These are phyloP conservation scores for Eilema caniola DNA, from an alignment of 2,888 invertebrate genomes.

Conservation along the genomic window DNA sequence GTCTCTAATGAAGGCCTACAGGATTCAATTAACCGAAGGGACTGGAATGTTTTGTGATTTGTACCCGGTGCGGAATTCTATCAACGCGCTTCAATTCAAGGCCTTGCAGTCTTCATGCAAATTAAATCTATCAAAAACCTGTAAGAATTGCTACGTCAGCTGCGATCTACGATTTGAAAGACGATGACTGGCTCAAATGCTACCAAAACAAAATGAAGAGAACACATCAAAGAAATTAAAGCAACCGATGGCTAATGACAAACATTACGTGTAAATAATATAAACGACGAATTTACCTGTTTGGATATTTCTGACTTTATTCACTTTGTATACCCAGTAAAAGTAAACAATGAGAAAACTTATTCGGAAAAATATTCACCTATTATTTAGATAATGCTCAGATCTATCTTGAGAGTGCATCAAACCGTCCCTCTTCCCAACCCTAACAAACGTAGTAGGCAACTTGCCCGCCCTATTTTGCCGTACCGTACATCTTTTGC, in stretches of 20 bases:
- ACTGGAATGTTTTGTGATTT: constrained; percentile 84
- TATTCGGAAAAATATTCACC: not conserved
- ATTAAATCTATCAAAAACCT: constrained; percentile 64
- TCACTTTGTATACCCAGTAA: not conserved
- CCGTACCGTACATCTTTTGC: no score
- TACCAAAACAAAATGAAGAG: not conserved
- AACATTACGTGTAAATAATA: not conserved
- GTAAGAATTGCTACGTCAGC: constrained; percentile 45
- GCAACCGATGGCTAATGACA: not conserved
- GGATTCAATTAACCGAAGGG: constrained; percentile 83
- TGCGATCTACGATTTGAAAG: constrained; percentile 20
- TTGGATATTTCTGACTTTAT: not conserved
- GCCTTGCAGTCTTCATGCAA: constrained; percentile 64
- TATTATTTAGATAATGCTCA: not conserved
- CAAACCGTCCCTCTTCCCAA: no score
- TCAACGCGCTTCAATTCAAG: constrained; percentile 72
- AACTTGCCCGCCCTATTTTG: no score
- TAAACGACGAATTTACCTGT: not conserved
- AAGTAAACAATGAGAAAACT: not conserved
- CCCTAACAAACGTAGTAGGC: no score
- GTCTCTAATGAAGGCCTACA: constrained; percentile 82
- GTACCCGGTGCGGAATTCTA: constrained; percentile 76
- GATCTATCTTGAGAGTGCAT: no score
- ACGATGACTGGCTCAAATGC: not conserved
- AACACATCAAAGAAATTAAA: not conserved